Evolutionary conservation across 2,113 vertebrate species (phyloP).

Genomic region (Phrynosoma platyrhinos): DNA sequence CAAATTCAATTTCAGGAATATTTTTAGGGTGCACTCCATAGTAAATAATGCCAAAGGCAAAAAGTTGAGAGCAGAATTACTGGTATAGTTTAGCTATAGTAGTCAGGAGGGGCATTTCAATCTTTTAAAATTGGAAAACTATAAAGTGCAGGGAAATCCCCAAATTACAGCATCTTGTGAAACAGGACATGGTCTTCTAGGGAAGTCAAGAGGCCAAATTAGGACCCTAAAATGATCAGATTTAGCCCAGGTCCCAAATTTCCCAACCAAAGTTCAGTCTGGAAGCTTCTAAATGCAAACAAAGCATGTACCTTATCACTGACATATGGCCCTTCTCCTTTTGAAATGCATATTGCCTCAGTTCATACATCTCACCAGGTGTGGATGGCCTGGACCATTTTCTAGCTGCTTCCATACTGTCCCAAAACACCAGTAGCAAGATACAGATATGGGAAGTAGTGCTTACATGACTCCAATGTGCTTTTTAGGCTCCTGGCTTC

Average conservation of each 20-base stretch:
- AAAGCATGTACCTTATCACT: neutral
- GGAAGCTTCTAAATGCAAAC: neutral
- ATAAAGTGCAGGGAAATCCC: too few species aligned
- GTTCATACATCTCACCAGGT: neutral
- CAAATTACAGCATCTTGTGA: too few species aligned
- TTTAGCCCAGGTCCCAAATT: neutral
- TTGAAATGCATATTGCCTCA: neutral
- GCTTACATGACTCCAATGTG: neutral
- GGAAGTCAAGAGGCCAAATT: too few species aligned
- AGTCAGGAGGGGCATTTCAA: too few species aligned
- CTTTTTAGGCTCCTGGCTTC: neutral
- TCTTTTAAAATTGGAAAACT: too few species aligned
- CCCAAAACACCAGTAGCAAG: constrained; percentile 2
- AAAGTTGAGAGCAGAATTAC: too few species aligned
- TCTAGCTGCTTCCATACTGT: neutral
- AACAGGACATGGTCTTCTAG: too few species aligned
- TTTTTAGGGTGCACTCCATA: too few species aligned
- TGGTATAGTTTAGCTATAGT: too few species aligned
- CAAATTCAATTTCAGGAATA: too few species aligned
- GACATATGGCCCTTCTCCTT: neutral
- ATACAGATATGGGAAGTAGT: neutral
- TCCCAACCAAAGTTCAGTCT: neutral
- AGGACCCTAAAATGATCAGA: too few species aligned
- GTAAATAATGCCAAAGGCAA: too few species aligned
- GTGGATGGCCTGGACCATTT: neutral